Base-by-base conservation (phyloP, 2,888 invertebrate genomes). In the Laspeyria flexula region DNA sequence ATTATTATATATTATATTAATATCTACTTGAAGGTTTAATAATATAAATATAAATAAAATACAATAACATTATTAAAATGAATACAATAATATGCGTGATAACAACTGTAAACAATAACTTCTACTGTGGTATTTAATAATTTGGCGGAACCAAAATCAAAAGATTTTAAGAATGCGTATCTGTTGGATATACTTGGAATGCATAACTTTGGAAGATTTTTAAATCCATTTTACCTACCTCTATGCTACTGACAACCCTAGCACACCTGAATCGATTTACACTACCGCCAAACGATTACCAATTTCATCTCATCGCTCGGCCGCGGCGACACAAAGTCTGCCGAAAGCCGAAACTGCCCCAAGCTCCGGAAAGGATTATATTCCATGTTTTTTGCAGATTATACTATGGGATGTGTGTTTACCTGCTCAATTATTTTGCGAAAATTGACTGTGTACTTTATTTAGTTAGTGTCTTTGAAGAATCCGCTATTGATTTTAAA, bases 251-350 rank as follows among this genome's bases (percentile, higher is more conserved):
- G 69, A 0, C 85, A 90, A 35, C 90, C 90, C 89, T 89, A 77
- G 38, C 27, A 43, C 73, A 82, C 79, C 77, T 80, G 77, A 77
- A 73, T 63, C 60, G 69, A 75, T 79, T 79, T 73, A 71, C 69
- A 62, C 62, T 64, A 62, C 79, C 75, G 84, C 79, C 79, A 71
- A 77, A 69, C 83, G 79, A 83, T 87, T 84, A 85, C 79, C 84
- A 85, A 86, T 86, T 84, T 81, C 83, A 51, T 73, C 67, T 60
- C 48, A 55, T 52, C 73, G 65, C 51, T 59, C 50, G 52, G 60
- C 60, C 71, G 73, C 81, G 86, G 88, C 90, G 91, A 81, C 91
- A 85, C 88, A 87, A 88, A 89, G 90, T 92, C 90, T 90, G 77
- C 81, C 83, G 82, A 86, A 84, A 84, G 79, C 81, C 77, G 72